Conservation (phyloP, 2,888 invertebrate genomes). For the Athripsodes cinereus region DNA sequence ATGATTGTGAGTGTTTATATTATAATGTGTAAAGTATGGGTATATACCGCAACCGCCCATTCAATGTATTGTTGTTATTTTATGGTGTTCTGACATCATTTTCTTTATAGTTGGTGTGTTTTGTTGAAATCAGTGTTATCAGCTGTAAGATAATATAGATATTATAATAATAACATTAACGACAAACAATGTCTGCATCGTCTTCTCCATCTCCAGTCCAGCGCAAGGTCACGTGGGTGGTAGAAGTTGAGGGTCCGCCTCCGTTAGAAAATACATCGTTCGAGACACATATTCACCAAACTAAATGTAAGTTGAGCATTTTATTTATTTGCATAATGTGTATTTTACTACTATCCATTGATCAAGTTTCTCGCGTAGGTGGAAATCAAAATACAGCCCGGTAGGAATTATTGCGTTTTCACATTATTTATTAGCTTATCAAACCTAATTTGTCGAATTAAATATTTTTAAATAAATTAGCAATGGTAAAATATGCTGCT, state of each 20-base stretch:
- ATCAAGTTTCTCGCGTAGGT: not conserved
- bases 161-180: not conserved
- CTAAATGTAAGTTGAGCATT: slow-evolving; percentile 49
- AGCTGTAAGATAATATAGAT: not conserved
- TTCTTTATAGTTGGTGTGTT: not conserved
- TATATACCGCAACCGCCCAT: no score
- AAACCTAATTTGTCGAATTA: no score
- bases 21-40: no score
- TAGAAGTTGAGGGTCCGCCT: slow-evolving; percentile 45
- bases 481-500: no score
- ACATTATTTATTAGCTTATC: no score
- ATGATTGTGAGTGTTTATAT: no score
- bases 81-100: not conserved
- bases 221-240: slow-evolving; percentile 49
- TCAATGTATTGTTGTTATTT: no score
- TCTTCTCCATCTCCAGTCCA: slow-evolving; percentile 30
- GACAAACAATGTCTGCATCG: not conserved
- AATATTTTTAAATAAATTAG: no score
- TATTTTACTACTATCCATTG: not conserved
- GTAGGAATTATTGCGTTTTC: no score
- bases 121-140: not conserved
- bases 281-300: slow-evolving; percentile 47
- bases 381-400: no score
- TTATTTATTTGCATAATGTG: no score
- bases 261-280: slow-evolving; percentile 40